A percentile compares a stretch with the other conserved stretches of the same genome.
Conservation (phyloP, 2,797 vertebrate species). For the Sylvilagus floridanus region DNA sequence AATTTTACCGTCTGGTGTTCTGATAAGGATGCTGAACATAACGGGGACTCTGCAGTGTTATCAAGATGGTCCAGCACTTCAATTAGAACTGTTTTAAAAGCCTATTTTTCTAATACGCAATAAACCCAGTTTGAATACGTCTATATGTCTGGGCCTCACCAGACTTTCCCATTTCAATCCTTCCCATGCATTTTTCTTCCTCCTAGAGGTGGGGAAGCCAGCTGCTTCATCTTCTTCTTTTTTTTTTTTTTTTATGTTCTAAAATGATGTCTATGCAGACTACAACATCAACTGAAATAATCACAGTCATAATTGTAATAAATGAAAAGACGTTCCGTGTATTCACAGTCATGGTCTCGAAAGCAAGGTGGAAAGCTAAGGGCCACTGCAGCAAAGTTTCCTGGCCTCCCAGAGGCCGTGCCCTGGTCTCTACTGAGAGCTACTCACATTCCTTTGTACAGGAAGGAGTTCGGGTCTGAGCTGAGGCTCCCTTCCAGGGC, state of each 20-base stretch:
- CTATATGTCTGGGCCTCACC: not conserved
- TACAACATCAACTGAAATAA: slow-evolving; percentile 5
- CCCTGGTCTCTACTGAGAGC: slow-evolving; percentile 1
- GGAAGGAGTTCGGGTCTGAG: slow-evolving; percentile 26
- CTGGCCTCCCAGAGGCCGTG: not conserved
- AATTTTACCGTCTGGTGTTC: slow-evolving; percentile 68
- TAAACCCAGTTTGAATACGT: slow-evolving; percentile 47
- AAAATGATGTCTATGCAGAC: not conserved
- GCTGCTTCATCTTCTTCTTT: not conserved
- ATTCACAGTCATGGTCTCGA: not conserved
- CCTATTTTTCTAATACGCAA: slow-evolving; percentile 54
- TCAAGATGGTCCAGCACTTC: slow-evolving; percentile 74
- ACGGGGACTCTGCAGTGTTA: slow-evolving; percentile 67
- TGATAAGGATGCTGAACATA: slow-evolving; percentile 68
- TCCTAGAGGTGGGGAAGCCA: not conserved
- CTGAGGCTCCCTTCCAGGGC: slow-evolving; percentile 63
- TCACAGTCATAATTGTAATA: not conserved
- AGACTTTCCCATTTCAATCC: not conserved
- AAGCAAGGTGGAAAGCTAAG: not conserved
- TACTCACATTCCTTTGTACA: slow-evolving; percentile 72
- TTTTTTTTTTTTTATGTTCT: not conserved
- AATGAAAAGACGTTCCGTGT: not conserved
- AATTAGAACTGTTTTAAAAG: slow-evolving; percentile 38
- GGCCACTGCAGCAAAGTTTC: slow-evolving; percentile 48
- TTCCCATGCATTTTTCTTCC: not conserved